Percentiles rank a stretch among this genome's conserved stretches.
phyloP scores from a whole-genome alignment of 2,797 vertebrate genomes.

The Neostethus bicornis region DNA sequence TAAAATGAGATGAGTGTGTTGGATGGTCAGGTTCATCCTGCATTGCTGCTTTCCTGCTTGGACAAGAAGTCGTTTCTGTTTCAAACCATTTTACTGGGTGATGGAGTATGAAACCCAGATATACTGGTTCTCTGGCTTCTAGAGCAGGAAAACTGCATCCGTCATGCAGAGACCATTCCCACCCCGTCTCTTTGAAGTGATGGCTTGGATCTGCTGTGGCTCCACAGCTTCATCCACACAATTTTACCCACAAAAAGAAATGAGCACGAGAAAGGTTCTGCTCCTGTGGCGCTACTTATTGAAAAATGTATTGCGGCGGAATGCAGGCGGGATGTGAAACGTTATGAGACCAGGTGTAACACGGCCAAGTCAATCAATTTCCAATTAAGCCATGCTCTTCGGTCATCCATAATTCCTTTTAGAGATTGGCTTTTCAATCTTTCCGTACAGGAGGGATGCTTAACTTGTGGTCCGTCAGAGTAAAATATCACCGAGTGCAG shows the following conservation, averaged over 20 bases:
- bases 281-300: slow-evolving; percentile 32
- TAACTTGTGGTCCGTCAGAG: slow-evolving; percentile 46
- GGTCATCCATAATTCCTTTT: slow-evolving; percentile 64
- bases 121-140: slow-evolving; percentile 42
- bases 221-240: slow-evolving; percentile 56
- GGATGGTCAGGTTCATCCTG: too few species aligned
- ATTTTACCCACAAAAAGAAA: slow-evolving; percentile 46
- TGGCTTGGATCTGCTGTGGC: slow-evolving; percentile 62
- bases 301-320: slow-evolving; percentile 57
- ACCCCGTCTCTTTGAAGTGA: slow-evolving; percentile 75
- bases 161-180: slow-evolving; percentile 76
- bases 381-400: slow-evolving; percentile 59
- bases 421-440: slow-evolving; percentile 66
- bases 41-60: too few species aligned
- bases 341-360: slow-evolving; percentile 68
- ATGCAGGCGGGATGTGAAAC: slow-evolving; percentile 50
- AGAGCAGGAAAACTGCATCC: slow-evolving; percentile 71
- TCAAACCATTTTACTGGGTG: slow-evolving; percentile 28
- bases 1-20: too few species aligned
- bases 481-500: slow-evolving; percentile 44
- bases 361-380: slow-evolving; percentile 72
- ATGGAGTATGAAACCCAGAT: slow-evolving; percentile 43
- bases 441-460: slow-evolving; percentile 51
- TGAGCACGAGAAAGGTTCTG: slow-evolving; percentile 31
- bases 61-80: slow-evolving; percentile 19